Conservation (phyloP, 2,888 invertebrate species). For the Meganola albula region DNA sequence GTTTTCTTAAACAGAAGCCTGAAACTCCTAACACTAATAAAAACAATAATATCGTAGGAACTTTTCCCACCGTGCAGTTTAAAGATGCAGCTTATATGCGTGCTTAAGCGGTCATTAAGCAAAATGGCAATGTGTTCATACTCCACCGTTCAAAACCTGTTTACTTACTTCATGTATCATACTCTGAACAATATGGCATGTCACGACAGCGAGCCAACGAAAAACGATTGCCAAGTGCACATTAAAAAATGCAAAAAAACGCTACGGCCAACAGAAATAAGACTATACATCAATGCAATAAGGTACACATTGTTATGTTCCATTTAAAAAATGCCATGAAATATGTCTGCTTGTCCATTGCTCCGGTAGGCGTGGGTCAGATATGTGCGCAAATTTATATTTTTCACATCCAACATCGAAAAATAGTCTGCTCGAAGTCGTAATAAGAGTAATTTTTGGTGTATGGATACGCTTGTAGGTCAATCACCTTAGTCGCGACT, state of each 20-base stretch:
- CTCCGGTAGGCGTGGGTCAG: conserved; percentile 71
- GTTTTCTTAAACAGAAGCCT: no score
- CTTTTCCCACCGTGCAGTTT: no score
- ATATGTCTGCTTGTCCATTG: conserved; percentile 67
- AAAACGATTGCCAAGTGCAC: conserved; percentile 59
- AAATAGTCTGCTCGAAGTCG: conserved; percentile 42
- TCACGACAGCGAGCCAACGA: conserved; percentile 62
- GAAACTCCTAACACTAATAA: no score
- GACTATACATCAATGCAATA: conserved; percentile 42
- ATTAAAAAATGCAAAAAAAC: conserved; percentile 40
- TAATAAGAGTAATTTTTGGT: conserved; percentile 38
- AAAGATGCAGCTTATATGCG: conserved; percentile 30
- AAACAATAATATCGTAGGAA: no score
- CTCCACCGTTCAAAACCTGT: conserved; percentile 63
- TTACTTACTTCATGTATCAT: conserved; percentile 68
- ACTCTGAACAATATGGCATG: conserved; percentile 70
- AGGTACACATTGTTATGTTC: conserved; percentile 38
- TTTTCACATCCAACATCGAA: conserved; percentile 38
- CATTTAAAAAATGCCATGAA: conserved; percentile 50
- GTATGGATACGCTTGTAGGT: conserved; percentile 35
- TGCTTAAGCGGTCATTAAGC: conserved; percentile 52
- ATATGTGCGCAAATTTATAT: conserved; percentile 49
- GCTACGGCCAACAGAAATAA: conserved; percentile 29
- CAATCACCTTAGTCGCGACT: conserved; percentile 51
- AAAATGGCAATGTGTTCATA: conserved; percentile 54